These are phyloP conservation scores for Brachylomia viminalis DNA, from an alignment of 2,888 invertebrate species.

Conservation along the genomic window DNA sequence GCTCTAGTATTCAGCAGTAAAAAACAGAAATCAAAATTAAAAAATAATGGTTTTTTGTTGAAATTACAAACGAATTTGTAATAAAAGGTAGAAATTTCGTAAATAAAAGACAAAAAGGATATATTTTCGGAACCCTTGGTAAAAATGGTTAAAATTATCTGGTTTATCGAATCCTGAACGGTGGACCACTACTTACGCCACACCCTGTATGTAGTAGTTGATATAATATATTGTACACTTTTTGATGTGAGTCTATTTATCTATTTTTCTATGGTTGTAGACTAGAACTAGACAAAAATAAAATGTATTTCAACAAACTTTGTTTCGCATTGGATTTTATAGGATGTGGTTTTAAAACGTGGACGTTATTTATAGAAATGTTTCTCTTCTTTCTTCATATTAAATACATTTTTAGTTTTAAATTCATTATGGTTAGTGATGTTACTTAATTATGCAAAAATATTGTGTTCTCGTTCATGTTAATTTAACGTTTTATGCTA, in stretches of 20 bases:
- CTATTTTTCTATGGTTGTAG: slow-evolving; percentile 80
- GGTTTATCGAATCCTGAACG: too few relatives aligned
- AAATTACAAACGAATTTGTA: too few relatives aligned
- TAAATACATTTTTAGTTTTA: slow-evolving; percentile 33
- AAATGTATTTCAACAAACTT: slow-evolving; percentile 56
- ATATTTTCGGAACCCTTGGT: too few relatives aligned
- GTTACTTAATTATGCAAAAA: slow-evolving; percentile 49
- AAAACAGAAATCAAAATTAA: too few relatives aligned
- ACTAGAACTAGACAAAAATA: slow-evolving; percentile 66
- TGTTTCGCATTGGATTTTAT: slow-evolving; percentile 58
- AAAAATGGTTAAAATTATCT: too few relatives aligned
- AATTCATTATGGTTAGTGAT: slow-evolving; percentile 56
- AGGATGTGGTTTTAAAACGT: slow-evolving; percentile 56
- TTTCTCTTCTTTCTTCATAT: slow-evolving; percentile 8
- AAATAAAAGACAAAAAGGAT: too few relatives aligned
- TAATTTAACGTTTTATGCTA: slow-evolving; percentile 52
- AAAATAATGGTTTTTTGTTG: too few relatives aligned
- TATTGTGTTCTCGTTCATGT: slow-evolving; percentile 40
- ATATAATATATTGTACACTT: slow-evolving; percentile 77
- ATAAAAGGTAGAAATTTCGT: too few relatives aligned
- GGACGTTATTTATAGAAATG: slow-evolving; percentile 33
- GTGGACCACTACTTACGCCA: too few relatives aligned
- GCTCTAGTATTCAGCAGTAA: too few relatives aligned
- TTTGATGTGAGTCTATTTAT: slow-evolving; percentile 79
- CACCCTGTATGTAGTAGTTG: slow-evolving; percentile 57